A percentile compares a stretch with the other conserved stretches of the same genome.
Evolutionary conservation across 30 jellyfish, hydroid and myxozoan genomes (phyloP).

Genomic region (Aurelia aurita complex sp. Pacific): DNA sequence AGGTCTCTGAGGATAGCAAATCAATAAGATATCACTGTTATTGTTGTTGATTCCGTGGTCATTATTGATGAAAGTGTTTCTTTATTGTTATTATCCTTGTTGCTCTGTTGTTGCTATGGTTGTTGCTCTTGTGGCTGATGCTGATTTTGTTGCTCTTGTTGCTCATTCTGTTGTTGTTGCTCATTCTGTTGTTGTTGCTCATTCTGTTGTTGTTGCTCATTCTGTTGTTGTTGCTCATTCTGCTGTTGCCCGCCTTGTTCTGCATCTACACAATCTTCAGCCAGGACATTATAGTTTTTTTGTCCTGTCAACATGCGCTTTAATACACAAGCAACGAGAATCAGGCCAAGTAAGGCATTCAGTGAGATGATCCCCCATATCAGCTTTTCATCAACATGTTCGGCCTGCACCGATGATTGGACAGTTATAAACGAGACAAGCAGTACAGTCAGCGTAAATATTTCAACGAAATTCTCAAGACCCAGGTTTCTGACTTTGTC

Average conservation of each 20-base stretch:
- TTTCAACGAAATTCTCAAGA: slow-evolving; percentile 50
- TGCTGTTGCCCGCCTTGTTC: not conserved
- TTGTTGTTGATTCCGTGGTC: too few relatives aligned
- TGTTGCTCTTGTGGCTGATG: too few relatives aligned
- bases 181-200: too few relatives aligned
- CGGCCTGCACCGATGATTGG: slow-evolving; percentile 20
- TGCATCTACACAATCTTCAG: not conserved
- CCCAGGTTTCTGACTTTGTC: slow-evolving; percentile 13
- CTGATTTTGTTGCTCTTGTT: too few relatives aligned
- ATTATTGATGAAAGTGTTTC: too few relatives aligned
- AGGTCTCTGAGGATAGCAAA: too few relatives aligned
- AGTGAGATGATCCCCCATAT: slow-evolving; percentile 27
- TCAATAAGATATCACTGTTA: too few relatives aligned
- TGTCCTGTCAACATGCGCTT: slow-evolving; percentile 14
- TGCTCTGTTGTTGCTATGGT: too few relatives aligned
- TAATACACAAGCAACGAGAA: slow-evolving; percentile 14
- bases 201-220: too few relatives aligned
- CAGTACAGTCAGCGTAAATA: slow-evolving; percentile 32
- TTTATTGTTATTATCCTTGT: too few relatives aligned
- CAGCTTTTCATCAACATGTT: slow-evolving; percentile 5
- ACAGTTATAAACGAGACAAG: slow-evolving; percentile 35
- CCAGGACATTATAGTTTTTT: not conserved
- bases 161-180: too few relatives aligned
- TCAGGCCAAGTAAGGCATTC: slow-evolving; percentile 7
- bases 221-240: not conserved